Base-by-base conservation (phyloP, 2,888 invertebrate species). In the Serripes groenlandicus region DNA sequence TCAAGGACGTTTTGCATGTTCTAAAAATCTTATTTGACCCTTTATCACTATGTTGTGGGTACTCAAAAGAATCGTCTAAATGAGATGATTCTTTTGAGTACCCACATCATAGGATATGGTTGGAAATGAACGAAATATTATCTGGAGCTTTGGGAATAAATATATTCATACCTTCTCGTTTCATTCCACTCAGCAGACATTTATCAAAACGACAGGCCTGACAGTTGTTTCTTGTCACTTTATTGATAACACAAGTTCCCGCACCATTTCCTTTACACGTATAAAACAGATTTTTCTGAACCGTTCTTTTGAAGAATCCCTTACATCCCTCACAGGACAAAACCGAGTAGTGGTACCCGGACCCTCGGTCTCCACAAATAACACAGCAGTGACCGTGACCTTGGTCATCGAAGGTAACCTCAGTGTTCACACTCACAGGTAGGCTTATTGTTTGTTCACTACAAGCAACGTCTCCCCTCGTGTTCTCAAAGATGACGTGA, bases 291-390 rank as follows among this genome's bases (percentile, higher is more conserved):
- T 91, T 93, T 89, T 94, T 94, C 91, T 94, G 94, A 5, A 94
- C 94, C 0, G 94, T 92, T 35, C 94, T 86, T 79, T 94, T 94
- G 88, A 94, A 94, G 89, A 94, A 94, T 5, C 94, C 94, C 78
- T 94, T 94, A 79, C 94, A 94, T 0, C 94, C 94, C 78, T 94
- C 94, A 86, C 94, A 94, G n/a, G 93, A 94, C 81, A 90, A 92
- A 11, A 94, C 94, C 0, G 94, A 94, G 88, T 94, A 94, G 83
- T 94, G 94, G 79, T 92, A 94, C 0, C 94, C 94, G 0, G 93
- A 93, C 0, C 94, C 94, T 42, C 90, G 88, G 78, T 94, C 94
- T 3, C 92, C 93, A 83, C 94, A 94, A 23, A 94, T 92, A 35
- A 92, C 77, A 77, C 94, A 94, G 26, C 75, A 68, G 21, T 75